phyloP scores from a whole-genome alignment of 2,113 vertebrate genomes.

The Otus sunia region DNA sequence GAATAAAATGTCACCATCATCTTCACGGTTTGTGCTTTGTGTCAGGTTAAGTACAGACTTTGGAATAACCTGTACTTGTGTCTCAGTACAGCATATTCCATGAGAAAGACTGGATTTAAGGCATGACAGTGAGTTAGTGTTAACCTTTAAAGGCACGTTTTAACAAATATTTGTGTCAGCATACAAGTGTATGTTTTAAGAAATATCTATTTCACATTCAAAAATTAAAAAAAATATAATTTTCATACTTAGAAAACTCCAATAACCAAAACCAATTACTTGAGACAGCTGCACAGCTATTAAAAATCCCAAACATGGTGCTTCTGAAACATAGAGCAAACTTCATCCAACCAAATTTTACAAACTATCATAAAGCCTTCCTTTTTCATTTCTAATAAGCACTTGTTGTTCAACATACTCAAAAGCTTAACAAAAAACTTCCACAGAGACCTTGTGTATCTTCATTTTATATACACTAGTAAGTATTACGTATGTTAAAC shows the following conservation, averaged over 20 bases:
- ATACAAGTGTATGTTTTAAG: background rate
- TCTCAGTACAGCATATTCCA: background rate
- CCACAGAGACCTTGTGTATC: background rate
- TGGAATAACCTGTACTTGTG: background rate
- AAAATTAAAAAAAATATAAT: background rate
- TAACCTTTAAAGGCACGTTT: background rate
- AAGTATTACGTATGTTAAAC: background rate
- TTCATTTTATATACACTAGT: background rate
- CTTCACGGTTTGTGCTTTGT: background rate
- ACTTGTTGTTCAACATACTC: background rate
- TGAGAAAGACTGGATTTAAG: background rate
- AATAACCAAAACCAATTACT: background rate
- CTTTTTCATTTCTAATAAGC: background rate
- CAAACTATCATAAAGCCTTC: background rate
- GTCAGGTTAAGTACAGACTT: background rate
- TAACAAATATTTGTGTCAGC: background rate
- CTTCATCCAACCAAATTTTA: background rate
- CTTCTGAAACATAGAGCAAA: background rate
- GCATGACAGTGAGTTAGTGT: background rate
- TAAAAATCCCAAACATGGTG: background rate
- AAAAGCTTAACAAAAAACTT: background rate
- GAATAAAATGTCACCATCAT: background rate
- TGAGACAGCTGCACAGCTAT: background rate
- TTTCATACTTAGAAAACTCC: background rate
- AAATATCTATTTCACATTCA: background rate